Evolutionary conservation across 1,140 invertebrate species (phyloP), one percentile per base, ranked within the genome.

Genomic region (Heliothis virescens): DNA sequence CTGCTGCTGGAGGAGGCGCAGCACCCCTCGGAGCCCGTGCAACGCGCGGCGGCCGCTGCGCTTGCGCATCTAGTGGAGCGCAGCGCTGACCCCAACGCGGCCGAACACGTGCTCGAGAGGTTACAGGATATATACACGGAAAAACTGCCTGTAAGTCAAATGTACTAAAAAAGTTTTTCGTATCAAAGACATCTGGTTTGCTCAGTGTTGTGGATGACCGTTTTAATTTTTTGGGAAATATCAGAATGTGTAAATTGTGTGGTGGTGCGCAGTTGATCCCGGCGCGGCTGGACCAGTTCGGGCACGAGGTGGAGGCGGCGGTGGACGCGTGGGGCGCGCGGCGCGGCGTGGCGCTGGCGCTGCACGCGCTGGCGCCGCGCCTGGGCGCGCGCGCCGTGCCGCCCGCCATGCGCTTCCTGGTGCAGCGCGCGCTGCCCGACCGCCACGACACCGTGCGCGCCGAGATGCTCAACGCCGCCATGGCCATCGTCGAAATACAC

Each of bases 381-480:
- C 95, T 99, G 9, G 96, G 95, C 4, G 92, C 96, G 0, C 96
- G 96, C 18, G 95, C 96, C 50, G 96, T 99, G 52, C 95, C 96
- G 11, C 93, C 94, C 59, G 95, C 98, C 9, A 96, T 98, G 76
- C 95, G 96, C 80, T 98, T 98, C 95, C 98, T 99, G 92, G 98
- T 99, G 11, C 96, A 97, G 0, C 96, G 96, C 63, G 98, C 98
- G 1, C 95, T 99, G 4, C 97, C 97, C 3, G 99, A 99, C 95
- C 95, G 98, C 18, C 96, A 97, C 90, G 96, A 97, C 81, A 95
- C 96, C 16, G 99, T 99, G 4, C 95, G 98, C 21, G 96, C 96
- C 29, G 96, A 98, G 90, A 99, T 99, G 99, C 95, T 99, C 62
- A 97, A 97, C 79, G 98, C 99, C 47, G 98, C 98, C n/a, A 96